phyloP scores from a whole-genome alignment of 1,140 invertebrate species.

The Lordiphosa clarofinis region DNA sequence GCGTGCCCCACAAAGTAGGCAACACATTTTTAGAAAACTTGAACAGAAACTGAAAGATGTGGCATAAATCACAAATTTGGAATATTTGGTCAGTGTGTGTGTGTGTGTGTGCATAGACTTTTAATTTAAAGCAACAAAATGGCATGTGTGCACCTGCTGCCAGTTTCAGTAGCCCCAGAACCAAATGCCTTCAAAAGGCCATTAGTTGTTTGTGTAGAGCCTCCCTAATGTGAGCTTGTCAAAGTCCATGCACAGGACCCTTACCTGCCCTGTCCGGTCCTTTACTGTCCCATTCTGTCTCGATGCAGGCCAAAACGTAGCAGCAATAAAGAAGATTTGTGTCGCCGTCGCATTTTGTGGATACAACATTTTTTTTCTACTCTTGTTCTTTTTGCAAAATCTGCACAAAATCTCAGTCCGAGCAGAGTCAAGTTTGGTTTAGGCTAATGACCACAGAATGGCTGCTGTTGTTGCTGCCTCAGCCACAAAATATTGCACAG shows the following conservation, averaged over 20 bases:
- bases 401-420: constrained; percentile 61
- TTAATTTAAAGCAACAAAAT: constrained; percentile 72
- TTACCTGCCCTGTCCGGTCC: constrained; percentile 2
- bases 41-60: constrained; percentile 54
- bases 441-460: constrained; percentile 74
- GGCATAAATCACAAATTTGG: constrained; percentile 44
- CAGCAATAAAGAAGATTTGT: constrained; percentile 76
- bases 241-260: constrained; percentile 35
- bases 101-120: constrained; percentile 48
- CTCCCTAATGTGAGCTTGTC: constrained; percentile 70
- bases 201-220: constrained; percentile 71
- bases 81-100: constrained; percentile 16
- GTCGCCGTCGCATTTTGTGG: constrained; percentile 67
- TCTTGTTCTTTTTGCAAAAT: constrained; percentile 55
- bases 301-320: constrained; percentile 51
- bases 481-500: constrained; percentile 57
- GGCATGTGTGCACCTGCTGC: constrained; percentile 51
- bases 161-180: constrained; percentile 9
- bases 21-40: constrained; percentile 18
- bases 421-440: constrained; percentile 71
- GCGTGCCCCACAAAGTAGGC: constrained; percentile 25
- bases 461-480: constrained; percentile 62
- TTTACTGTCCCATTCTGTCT: constrained; percentile 20
- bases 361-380: constrained; percentile 26
- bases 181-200: constrained; percentile 70